Conservation (phyloP, 2,797 vertebrate species). For the Sebastes matsubarae region DNA sequence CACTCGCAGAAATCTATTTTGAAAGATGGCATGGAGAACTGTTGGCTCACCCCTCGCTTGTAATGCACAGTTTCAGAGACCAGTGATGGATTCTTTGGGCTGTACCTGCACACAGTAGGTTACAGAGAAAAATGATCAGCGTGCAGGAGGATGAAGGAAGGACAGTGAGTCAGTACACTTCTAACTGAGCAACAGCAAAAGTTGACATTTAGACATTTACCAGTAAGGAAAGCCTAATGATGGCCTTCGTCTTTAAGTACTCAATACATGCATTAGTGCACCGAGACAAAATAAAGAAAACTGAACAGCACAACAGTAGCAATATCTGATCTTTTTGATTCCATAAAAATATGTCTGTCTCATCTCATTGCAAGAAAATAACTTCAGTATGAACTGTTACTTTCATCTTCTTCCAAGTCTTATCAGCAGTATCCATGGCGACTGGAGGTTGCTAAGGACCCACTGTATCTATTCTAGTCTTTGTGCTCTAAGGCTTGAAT, state of each 20-base stretch:
- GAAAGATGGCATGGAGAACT: constrained; percentile 97
- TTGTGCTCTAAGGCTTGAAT: constrained; percentile 39
- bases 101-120: constrained; percentile 85
- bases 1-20: constrained; percentile 97
- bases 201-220: not conserved
- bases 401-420: constrained; percentile 43
- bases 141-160: not conserved
- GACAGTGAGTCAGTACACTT: not conserved
- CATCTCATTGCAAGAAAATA: constrained; percentile 2
- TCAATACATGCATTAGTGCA: not conserved
- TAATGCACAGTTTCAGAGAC: constrained; percentile 95
- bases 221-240: not conserved
- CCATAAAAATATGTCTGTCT: not conserved
- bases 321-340: not conserved
- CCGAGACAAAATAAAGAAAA: not conserved
- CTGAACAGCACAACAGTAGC: not conserved
- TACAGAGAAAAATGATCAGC: not conserved
- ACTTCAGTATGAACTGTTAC: constrained; percentile 35
- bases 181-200: not conserved
- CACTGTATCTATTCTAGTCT: constrained; percentile 53
- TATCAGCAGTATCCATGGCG: constrained; percentile 72
- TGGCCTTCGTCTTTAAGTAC: not conserved
- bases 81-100: constrained; percentile 88
- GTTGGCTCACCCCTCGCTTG: constrained; percentile 96
- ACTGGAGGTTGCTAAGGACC: constrained; percentile 73